Evolutionary conservation across 2,888 invertebrate genomes (phyloP), one percentile per base, ranked within the genome.

Genomic region (Caprella mutica): DNA sequence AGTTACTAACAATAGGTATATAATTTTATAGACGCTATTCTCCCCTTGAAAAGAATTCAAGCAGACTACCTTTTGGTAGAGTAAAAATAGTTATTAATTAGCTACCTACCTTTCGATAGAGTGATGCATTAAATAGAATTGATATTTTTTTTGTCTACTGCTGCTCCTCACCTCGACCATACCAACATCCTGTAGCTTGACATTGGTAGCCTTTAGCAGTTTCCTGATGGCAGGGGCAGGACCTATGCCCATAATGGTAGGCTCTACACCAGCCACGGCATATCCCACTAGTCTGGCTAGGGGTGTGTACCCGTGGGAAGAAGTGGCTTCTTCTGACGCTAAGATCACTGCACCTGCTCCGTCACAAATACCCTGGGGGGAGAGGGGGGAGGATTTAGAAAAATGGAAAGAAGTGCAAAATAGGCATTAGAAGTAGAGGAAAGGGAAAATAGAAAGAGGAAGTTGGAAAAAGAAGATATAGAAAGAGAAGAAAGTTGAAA

Each of bases 241-340:
- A 0, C 96, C 96, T 67, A 94, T 85, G 55, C 96, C 97, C 97
- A 98, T 98, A 69, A 98, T 92, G 70, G 83, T 84, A 42, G 98
- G 98, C 68, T 96, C 96, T 44, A 94, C 94, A 54, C 94, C 94
- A 63, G 93, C 88, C 68, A 84, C 80, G n/a, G 88, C 83, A 76
- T 90, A 98, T 39, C 86, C 92, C 8, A 90, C 84, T 19, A 98
- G 77, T 59, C 94, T 80, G 1, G 94, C 97, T 55, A 98, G 75
- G 0, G 97, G 97, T 70, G 82, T 88, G 48, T 96, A 77, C 66
- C 82, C 83, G 69, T 85, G 77, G 67, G 83, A 74, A 70, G 86
- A 85, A 0, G 89, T 80, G 1, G 93, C 91, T 59, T 83, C 86
- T 73, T 97, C 97, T 67, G 85, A 86, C 33, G 96, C 94, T 51